A percentile compares a stretch with the other conserved stretches of the same genome.
Evolutionary conservation across 2,888 invertebrate species (phyloP).

Genomic region (Stegana nigrithorax): DNA sequence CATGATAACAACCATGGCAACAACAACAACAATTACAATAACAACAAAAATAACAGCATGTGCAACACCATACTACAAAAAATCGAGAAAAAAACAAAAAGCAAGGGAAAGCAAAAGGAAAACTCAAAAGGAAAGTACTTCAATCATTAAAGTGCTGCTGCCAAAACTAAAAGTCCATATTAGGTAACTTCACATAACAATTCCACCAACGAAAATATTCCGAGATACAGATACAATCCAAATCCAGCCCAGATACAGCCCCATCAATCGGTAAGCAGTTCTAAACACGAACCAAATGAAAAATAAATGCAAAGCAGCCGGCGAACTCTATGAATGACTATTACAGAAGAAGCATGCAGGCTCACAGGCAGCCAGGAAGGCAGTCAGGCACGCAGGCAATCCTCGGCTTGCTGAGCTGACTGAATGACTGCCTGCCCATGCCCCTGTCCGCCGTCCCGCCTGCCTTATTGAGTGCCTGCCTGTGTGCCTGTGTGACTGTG

Average conservation of each 20-base stretch:
- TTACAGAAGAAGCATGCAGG: too few relatives aligned
- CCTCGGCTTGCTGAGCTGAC: neutral
- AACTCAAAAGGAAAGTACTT: slow-evolving; percentile 6
- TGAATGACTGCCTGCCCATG: neutral
- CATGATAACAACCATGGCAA: neutral
- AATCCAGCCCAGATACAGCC: too few relatives aligned
- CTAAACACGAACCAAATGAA: too few relatives aligned
- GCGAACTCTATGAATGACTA: too few relatives aligned
- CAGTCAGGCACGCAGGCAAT: neutral
- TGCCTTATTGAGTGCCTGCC: neutral
- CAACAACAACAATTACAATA: slow-evolving; percentile 4
- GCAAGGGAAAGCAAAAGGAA: neutral
- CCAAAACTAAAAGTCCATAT: neutral
- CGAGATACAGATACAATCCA: neutral
- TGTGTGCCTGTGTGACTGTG: too few relatives aligned
- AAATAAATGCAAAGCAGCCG: too few relatives aligned
- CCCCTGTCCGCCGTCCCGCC: neutral
- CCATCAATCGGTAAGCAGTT: too few relatives aligned
- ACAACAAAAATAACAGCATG: too few relatives aligned
- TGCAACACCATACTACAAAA: too few relatives aligned
- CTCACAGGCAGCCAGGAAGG: neutral
- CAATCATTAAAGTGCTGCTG: slow-evolving; percentile 7
- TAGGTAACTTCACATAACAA: slow-evolving; percentile 8
- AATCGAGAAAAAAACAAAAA: too few relatives aligned
- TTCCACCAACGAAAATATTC: neutral